Base-by-base conservation (phyloP, 2,797 vertebrate genomes). In the Diplodus puntazzo region DNA sequence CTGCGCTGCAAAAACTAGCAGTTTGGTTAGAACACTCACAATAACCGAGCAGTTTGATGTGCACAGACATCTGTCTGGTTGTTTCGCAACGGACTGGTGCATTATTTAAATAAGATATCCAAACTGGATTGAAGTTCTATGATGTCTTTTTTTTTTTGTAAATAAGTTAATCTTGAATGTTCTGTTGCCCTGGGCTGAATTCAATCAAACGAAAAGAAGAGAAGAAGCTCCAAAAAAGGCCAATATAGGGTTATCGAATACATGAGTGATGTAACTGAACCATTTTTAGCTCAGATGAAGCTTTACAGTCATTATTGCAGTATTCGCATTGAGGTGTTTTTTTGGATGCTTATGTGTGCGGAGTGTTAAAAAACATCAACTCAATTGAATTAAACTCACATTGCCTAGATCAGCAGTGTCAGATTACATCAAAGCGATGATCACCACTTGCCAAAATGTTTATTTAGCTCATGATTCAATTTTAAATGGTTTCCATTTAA, bases 1-100 rank as follows among this genome's bases (percentile, higher is more conserved):
- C 48, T 30, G 63, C 50, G n/a, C 11, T 54, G 27, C 43, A 81
- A 62, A 68, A 70, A 71, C 10, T 21, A 25, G 30, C 59, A 59
- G 49, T 52, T 77, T 46, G 17, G 13, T 21, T 53, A 34, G 21
- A 71, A 53, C 25, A 55, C 48, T 20, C n/a, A 49, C 20, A 54
- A 62, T 23, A 71, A 75, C 23, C 3, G 54, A 42, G 30, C 27
- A 21, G 45, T 39, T 66, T 49, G 39, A n/a, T 59, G 50, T 12
- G 42, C n/a, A 43, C 21, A 49, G 23, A 49, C 5, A 10, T 30
- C 48, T 42, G 21, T 73, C 13, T 43, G 14, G 43, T 59, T 34
- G 63, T 57, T 73, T 63, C 57, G 46, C 23, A 55, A 42, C 45
- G 66, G 39, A 4, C 25, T 25, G 9, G 46, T 52, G 63, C 23